Evolutionary conservation across 2,113 vertebrate genomes (phyloP).

Genomic region (Salvator merianae): DNA sequence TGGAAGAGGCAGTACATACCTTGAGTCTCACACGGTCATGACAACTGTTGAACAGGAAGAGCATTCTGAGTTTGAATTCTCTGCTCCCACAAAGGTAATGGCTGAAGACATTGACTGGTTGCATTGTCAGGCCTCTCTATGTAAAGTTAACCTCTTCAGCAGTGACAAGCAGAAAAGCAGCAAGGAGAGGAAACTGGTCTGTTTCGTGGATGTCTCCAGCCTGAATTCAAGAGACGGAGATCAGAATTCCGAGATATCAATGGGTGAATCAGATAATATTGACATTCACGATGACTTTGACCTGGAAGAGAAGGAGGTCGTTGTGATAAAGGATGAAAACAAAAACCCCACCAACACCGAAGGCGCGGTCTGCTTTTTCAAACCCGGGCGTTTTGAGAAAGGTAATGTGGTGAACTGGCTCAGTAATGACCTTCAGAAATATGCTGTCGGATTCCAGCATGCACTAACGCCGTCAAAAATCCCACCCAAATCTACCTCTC

Average conservation of each 20-base stretch:
- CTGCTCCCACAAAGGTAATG: neutral
- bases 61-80: neutral
- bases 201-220: conserved; percentile 20
- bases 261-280: no score
- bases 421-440: conserved; percentile 20
- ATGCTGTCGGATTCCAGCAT: conserved; percentile 8
- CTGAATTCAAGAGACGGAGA: neutral
- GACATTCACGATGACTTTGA: neutral
- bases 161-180: neutral
- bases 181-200: conserved; percentile 15
- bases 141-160: conserved; percentile 5
- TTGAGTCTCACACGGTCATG: neutral
- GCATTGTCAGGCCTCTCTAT: neutral
- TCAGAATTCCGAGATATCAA: neutral
- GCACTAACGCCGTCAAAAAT: neutral
- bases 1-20: neutral
- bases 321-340: conserved; percentile 13
- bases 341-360: neutral
- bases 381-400: neutral
- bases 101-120: conserved; percentile 17
- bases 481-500: neutral
- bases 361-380: conserved; percentile 29
- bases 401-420: neutral
- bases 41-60: neutral
- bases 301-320: conserved; percentile 11